Evolutionary conservation across 2,797 vertebrate genomes (phyloP), one percentile per base, ranked within the genome.

Genomic region (Sebastes matsubarae): DNA sequence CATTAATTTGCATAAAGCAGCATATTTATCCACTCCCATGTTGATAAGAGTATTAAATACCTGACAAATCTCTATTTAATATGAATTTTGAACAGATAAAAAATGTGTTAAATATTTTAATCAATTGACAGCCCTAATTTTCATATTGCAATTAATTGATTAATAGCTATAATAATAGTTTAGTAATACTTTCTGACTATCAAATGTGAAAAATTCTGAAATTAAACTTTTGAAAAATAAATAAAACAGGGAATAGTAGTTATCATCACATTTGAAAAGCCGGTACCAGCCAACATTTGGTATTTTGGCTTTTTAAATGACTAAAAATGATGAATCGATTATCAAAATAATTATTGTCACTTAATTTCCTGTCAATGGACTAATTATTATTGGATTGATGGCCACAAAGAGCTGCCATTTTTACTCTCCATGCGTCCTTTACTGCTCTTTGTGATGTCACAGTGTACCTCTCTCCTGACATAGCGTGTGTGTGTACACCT

Each of bases 401-500:
- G n/a, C 25, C 30, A 13, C 18, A 16, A 25, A 13, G 25, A 63
- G n/a, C 32, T 1, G 14, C 16, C 3, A 25, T 38, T 64, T 61
- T 60, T 54, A 38, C 16, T 25, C n/a, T 59, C 20, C 3, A 1
- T 34, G 13, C 2, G 1, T n/a, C 38, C 27, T 78, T 18, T 29
- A 18, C 16, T 67, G 36, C 50, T 76, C n/a, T 67, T 24, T 20
- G 27, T 79, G 59, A 74, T 24, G 60, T 80, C 60, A 36, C 55
- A 18, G 9, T 57, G 36, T 66, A 24, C 30, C 58, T 72, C 27
- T 50, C 5, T 57, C 38, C 68, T 55, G 13, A 75, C 60, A 18
- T 32, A 9, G 18, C 46, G 29, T 73, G 67, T 2, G 63, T n/a
- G 63, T n/a, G 11, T 8, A 32, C 67, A 67, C 65, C 34, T 87